Evolutionary conservation across 2,888 invertebrate species (phyloP).

Genomic region (Hermaeophaga mercurialis): DNA sequence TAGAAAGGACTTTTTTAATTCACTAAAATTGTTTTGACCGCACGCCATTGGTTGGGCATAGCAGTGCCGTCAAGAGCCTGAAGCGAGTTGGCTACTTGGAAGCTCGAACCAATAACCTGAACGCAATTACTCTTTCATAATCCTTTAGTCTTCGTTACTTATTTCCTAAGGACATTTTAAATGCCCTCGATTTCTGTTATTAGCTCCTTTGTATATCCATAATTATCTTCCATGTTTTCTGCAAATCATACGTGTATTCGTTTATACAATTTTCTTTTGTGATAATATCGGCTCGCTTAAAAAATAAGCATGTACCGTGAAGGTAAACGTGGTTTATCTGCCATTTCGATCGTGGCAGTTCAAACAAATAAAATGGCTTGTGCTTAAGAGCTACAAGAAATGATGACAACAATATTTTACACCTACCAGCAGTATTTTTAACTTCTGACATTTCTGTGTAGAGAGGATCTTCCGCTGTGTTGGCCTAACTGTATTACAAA

Average conservation of each 20-base stretch:
- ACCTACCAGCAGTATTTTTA: too few species aligned
- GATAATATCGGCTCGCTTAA: neutral
- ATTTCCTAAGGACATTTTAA: slow-evolving; percentile 42
- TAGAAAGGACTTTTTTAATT: too few species aligned
- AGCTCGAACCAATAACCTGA: slow-evolving; percentile 35
- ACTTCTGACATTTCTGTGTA: too few species aligned
- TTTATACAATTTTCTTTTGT: neutral
- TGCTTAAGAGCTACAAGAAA: too few species aligned
- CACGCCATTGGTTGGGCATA: slow-evolving; percentile 19
- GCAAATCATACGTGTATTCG: slow-evolving; percentile 6
- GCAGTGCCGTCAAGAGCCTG: slow-evolving; percentile 33
- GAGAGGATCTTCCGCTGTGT: too few species aligned
- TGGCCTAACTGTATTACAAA: neutral
- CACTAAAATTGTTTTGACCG: neutral
- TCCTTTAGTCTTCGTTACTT: slow-evolving; percentile 43
- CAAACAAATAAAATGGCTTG: neutral
- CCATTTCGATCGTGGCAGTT: neutral
- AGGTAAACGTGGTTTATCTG: neutral
- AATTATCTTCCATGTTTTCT: slow-evolving; percentile 32
- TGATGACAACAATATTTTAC: too few species aligned
- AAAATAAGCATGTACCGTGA: neutral
- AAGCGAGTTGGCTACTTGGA: slow-evolving; percentile 51
- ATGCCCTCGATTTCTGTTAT: slow-evolving; percentile 45
- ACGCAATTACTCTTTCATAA: slow-evolving; percentile 38
- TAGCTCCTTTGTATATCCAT: slow-evolving; percentile 37